Conservation (phyloP, 1,140 invertebrate genomes). For the Araneus ventricosus region DNA sequence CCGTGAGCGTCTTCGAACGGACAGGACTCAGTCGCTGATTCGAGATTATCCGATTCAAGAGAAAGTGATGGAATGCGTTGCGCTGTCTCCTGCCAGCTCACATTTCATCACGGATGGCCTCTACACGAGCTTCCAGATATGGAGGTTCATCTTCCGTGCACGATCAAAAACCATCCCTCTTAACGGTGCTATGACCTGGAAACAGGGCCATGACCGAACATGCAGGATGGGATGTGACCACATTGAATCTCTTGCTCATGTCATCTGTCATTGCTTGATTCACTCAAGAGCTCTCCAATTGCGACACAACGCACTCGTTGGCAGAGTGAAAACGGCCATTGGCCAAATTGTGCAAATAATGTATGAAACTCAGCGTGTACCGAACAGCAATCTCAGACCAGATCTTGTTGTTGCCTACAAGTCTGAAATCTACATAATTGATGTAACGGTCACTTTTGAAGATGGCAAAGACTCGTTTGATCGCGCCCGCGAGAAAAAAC, state of each 20-base stretch:
- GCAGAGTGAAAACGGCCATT: background rate
- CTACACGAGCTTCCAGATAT: background rate
- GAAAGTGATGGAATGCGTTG: background rate
- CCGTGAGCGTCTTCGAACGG: background rate
- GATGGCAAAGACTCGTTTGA: background rate
- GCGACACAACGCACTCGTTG: background rate
- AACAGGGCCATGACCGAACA: background rate
- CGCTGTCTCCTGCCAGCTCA: background rate
- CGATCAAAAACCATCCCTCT: background rate
- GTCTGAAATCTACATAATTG: background rate
- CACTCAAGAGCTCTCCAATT: too few relatives aligned
- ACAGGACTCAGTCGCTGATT: background rate
- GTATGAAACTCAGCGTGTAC: background rate
- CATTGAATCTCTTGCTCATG: background rate
- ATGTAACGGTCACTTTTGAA: background rate
- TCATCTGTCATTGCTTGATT: background rate
- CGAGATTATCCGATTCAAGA: background rate
- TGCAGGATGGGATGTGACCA: background rate
- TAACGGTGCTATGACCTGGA: background rate
- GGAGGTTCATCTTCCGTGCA: background rate
- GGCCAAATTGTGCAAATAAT: background rate
- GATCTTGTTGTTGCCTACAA: background rate
- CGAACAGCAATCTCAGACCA: background rate
- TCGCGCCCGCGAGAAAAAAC: background rate
- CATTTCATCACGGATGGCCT: background rate